Evolutionary conservation across 2,888 invertebrate species (phyloP).

Genomic region (Platycheirus albimanus): DNA sequence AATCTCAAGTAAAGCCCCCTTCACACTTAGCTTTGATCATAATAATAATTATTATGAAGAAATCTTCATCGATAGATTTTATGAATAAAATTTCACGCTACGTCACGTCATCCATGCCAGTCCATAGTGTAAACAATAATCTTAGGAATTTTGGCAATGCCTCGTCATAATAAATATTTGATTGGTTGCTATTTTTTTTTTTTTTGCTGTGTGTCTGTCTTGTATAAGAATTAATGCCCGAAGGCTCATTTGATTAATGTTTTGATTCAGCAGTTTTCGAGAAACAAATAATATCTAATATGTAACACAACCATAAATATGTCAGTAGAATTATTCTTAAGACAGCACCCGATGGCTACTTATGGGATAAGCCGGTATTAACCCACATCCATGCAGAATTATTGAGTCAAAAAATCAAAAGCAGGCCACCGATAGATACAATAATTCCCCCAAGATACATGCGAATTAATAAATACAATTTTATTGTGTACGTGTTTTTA

Average conservation of each 20-base stretch:
- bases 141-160: slow-evolving; percentile 35
- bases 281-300: background rate
- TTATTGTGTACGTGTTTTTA: background rate
- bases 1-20: background rate
- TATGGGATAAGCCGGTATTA: slow-evolving; percentile 45
- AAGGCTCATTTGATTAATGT: slow-evolving; percentile 25
- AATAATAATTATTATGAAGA: slow-evolving; percentile 26
- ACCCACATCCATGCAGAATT: slow-evolving; percentile 45
- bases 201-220: background rate
- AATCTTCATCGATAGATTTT: slow-evolving; percentile 30
- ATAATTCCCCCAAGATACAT: background rate
- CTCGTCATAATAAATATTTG: slow-evolving; percentile 23
- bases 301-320: slow-evolving; percentile 5
- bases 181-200: background rate
- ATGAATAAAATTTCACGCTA: slow-evolving; percentile 25
- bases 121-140: slow-evolving; percentile 34
- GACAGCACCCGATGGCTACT: background rate
- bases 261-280: slow-evolving; percentile 24
- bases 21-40: background rate
- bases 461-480: slow-evolving; percentile 16
- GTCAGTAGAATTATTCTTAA: slow-evolving; percentile 25
- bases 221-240: too few relatives aligned
- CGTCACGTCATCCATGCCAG: background rate
- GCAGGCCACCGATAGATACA: background rate
- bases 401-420: slow-evolving; percentile 8